Conservation (phyloP, 2,888 invertebrate species). For the Synergus laeviventris region DNA sequence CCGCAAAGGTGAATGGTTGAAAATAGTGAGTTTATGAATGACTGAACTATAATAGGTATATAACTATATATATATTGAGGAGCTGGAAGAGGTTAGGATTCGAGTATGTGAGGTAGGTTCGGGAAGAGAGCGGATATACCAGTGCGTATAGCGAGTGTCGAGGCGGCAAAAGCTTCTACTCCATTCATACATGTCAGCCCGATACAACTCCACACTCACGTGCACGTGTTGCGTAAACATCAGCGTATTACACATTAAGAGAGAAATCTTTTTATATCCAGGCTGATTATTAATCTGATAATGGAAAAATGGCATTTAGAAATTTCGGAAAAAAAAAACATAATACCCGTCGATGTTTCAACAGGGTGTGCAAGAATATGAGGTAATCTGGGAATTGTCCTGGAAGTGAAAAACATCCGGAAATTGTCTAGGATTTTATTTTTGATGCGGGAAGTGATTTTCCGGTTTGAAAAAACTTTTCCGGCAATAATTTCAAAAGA, state of each 20-base stretch:
- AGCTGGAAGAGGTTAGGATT: conserved; percentile 52
- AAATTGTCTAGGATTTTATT: too few species aligned
- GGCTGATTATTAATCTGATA: conserved; percentile 22
- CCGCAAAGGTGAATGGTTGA: conserved; percentile 7
- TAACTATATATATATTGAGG: conserved; percentile 10
- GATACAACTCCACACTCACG: conserved; percentile 47
- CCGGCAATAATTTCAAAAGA: too few species aligned
- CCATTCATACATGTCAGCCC: conserved; percentile 54
- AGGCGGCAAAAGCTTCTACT: conserved; percentile 54
- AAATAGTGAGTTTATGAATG: conserved; percentile 12
- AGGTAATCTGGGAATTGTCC: too few species aligned
- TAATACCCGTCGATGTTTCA: too few species aligned
- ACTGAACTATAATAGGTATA: conserved; percentile 18
- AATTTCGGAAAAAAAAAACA: neutral
- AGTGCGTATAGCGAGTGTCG: conserved; percentile 46
- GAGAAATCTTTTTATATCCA: conserved; percentile 53
- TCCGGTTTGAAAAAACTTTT: too few species aligned
- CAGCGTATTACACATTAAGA: conserved; percentile 30
- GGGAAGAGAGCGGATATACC: conserved; percentile 55
- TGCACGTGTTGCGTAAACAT: conserved; percentile 54
- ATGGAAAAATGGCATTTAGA: neutral
- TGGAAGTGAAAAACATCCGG: too few species aligned
- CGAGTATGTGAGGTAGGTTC: conserved; percentile 57
- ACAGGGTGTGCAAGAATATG: too few species aligned
- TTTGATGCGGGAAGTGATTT: too few species aligned